Percentiles rank a stretch among this genome's conserved stretches.
These are phyloP conservation scores for Carettochelys insculpta DNA, from an alignment of 2,113 vertebrate genomes.

Conservation along the genomic window DNA sequence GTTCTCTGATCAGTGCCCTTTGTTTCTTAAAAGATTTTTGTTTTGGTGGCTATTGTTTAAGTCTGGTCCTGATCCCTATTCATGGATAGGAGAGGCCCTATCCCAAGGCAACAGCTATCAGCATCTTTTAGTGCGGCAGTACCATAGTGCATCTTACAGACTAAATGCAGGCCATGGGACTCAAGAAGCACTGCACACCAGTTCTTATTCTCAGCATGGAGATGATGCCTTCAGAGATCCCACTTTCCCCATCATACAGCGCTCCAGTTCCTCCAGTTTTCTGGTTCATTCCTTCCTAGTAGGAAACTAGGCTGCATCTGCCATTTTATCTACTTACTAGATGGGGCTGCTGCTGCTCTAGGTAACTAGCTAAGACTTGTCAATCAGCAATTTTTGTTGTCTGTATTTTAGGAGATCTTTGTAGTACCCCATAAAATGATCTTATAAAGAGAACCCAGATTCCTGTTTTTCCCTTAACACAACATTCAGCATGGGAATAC, in stretches of 20 bases:
- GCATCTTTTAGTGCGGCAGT: background rate
- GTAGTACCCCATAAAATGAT: background rate
- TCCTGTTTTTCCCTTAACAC: background rate
- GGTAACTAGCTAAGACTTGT: background rate
- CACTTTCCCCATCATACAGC: background rate
- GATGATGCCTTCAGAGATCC: background rate
- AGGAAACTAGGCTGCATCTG: background rate
- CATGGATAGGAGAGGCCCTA: background rate
- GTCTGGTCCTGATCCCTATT: background rate
- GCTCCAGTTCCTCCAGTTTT: background rate
- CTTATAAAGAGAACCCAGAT: background rate
- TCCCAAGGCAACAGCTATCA: background rate
- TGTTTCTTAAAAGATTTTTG: background rate
- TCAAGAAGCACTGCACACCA: background rate
- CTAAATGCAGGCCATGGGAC: rapidly evolving
- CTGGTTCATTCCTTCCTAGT: rapidly evolving
- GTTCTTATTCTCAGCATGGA: background rate
- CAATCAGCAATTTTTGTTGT: background rate
- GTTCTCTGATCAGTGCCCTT: background rate
- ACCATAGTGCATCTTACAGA: background rate
- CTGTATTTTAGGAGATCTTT: background rate
- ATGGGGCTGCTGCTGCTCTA: background rate
- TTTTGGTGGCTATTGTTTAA: background rate
- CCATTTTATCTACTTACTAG: background rate
- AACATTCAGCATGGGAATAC: constrained; percentile 1